Percentiles rank a stretch among this genome's conserved stretches.
Evolutionary conservation across 2,888 invertebrate species (phyloP).

Genomic region (Lymantria dispar): DNA sequence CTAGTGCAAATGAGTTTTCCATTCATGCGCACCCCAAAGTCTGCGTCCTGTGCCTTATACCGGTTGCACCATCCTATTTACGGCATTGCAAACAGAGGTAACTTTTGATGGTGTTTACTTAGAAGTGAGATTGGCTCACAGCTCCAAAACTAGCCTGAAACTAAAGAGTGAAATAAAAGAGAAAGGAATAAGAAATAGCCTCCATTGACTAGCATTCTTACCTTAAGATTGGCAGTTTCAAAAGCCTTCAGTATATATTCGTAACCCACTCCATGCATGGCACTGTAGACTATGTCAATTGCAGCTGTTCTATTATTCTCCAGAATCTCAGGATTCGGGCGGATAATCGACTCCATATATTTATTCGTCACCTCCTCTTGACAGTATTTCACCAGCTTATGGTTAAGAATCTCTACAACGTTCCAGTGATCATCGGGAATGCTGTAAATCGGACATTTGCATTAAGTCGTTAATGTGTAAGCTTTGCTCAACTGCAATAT

Average conservation of each 20-base stretch:
- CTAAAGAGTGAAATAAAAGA: no score
- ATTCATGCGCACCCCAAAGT: no score
- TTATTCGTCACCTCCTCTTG: conserved; percentile 83
- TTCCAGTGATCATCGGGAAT: conserved; percentile 93
- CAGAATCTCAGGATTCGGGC: conserved; percentile 77
- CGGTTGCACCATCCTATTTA: no score
- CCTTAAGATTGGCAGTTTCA: conserved; percentile 87
- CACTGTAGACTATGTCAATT: conserved; percentile 92
- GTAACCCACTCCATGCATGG: conserved; percentile 99
- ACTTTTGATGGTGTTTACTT: no score
- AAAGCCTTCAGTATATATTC: conserved; percentile 89
- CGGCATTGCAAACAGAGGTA: no score
- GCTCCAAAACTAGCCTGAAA: no score
- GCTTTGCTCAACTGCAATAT: no score
- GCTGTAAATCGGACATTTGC: conserved; percentile 38
- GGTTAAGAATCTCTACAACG: conserved; percentile 76
- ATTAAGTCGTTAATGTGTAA: not conserved
- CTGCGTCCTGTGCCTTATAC: no score
- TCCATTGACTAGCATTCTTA: conserved; percentile 34
- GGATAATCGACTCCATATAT: conserved; percentile 85
- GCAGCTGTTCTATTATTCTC: conserved; percentile 80
- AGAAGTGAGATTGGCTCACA: no score
- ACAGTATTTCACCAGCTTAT: conserved; percentile 86
- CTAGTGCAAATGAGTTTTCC: no score
- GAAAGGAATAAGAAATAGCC: no score